A percentile compares a stretch with the other conserved stretches of the same genome.
Evolutionary conservation across 2,888 invertebrate genomes (phyloP).

Genomic region (Diarsia mendica): DNA sequence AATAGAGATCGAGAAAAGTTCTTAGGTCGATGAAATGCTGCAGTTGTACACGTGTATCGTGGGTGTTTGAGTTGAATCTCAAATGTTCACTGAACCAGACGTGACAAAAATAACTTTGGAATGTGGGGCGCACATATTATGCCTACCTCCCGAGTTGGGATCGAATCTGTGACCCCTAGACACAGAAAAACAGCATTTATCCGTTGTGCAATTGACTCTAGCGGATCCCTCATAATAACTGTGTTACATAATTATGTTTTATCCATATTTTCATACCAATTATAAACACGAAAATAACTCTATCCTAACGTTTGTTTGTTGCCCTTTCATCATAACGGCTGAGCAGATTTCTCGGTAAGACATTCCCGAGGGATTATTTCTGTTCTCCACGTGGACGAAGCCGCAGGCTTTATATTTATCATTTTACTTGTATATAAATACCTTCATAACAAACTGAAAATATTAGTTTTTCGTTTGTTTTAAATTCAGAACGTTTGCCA

Average conservation of each 20-base stretch:
- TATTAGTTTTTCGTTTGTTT: neutral
- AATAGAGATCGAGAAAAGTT: neutral
- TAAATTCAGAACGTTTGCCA: neutral
- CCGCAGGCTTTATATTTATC: neutral
- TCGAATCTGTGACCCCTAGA: constrained; percentile 14
- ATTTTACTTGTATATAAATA: neutral
- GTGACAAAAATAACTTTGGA: constrained; percentile 44
- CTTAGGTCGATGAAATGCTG: neutral
- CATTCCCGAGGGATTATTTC: neutral
- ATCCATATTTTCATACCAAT: neutral
- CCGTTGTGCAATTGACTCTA: neutral
- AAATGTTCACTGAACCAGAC: constrained; percentile 25
- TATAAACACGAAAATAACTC: neutral
- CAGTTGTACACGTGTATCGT: neutral
- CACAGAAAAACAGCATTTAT: constrained; percentile 9
- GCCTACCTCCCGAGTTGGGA: neutral
- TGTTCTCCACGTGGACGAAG: neutral
- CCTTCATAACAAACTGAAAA: neutral
- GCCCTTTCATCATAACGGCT: neutral
- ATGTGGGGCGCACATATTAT: constrained; percentile 27
- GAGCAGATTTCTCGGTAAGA: neutral
- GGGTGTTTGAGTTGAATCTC: constrained; percentile 13
- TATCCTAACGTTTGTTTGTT: neutral
- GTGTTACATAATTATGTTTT: neutral
- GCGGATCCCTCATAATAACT: neutral